Evolutionary conservation across 2,888 invertebrate species (phyloP), one percentile per base, ranked within the genome.

Genomic region (Pediacus dermestoides): DNA sequence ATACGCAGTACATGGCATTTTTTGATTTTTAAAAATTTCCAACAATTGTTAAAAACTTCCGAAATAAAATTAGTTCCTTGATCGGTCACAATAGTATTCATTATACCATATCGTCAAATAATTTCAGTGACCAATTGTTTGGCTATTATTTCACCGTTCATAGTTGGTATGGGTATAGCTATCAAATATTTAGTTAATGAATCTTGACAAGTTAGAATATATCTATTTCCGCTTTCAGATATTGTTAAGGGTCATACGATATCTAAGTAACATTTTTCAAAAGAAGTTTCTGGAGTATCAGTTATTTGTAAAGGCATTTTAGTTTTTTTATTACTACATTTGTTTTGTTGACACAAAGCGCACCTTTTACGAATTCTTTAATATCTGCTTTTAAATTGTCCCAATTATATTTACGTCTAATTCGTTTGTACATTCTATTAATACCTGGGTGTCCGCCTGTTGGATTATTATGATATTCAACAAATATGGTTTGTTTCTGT

Each of bases 321-420:
- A 9, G 33, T 42, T 3, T 16, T 30, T 31, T 46, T 39, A 1
- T 39, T 18, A 1, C 36, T 35, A 2, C 34, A 21, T 42, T 60
- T 60, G 15, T 52, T 50, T 16, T 32, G 39, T 45, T 59, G 57
- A 39, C 61, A 61, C n/a, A n/a, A n/a, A n/a, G n/a, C n/a, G n/a
- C n/a, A n/a, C n/a, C n/a, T n/a, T n/a, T n/a, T n/a, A n/a, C n/a
- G n/a, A n/a, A n/a, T n/a, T n/a, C n/a, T n/a, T n/a, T n/a, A n/a
- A n/a, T n/a, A n/a, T n/a, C n/a, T n/a, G n/a, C n/a, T n/a, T n/a
- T n/a, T n/a, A n/a, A n/a, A n/a, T n/a, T n/a, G n/a, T n/a, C n/a
- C n/a, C n/a, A n/a, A n/a, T n/a, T n/a, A n/a, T n/a, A n/a, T n/a
- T n/a, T n/a, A n/a, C n/a, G n/a, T n/a, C n/a, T n/a, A n/a, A n/a